These are phyloP conservation scores for Ploceus nigricollis DNA, from an alignment of 2,113 vertebrate species.

Conservation along the genomic window DNA sequence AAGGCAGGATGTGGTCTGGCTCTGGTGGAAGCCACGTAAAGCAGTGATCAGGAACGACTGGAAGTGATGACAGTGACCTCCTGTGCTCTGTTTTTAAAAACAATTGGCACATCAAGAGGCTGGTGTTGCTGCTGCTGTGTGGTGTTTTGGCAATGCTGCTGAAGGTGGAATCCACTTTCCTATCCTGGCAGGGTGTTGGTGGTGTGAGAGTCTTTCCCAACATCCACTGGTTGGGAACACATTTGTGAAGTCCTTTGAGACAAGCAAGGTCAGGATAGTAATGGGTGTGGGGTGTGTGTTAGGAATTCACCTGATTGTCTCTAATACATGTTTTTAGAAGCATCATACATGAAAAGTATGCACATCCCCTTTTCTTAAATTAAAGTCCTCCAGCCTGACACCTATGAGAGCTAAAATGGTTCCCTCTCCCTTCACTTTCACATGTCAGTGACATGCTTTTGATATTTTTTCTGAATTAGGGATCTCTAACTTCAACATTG, in stretches of 20 bases:
- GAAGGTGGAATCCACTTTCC: background rate
- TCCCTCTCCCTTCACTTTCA: background rate
- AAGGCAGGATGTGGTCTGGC: background rate
- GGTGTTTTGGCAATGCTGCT: background rate
- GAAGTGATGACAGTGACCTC: background rate
- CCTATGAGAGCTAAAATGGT: background rate
- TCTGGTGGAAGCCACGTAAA: background rate
- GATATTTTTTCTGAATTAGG: background rate
- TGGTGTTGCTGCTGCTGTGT: background rate
- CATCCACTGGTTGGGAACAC: background rate
- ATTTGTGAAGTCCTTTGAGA: background rate
- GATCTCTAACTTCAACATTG: background rate
- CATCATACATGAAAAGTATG: background rate
- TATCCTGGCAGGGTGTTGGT: background rate
- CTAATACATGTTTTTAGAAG: background rate
- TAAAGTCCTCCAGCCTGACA: background rate
- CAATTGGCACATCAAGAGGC: background rate
- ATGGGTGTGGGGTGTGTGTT: rapidly evolving
- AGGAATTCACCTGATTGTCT: background rate
- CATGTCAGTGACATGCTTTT: background rate
- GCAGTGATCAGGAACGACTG: background rate
- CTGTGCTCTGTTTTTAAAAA: background rate
- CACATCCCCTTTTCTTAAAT: background rate
- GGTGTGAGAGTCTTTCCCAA: background rate
- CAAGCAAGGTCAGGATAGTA: background rate